Percentiles rank a stretch among this genome's conserved stretches.
Evolutionary conservation across 2,113 vertebrate genomes (phyloP).

Genomic region (Zootoca vivipara): DNA sequence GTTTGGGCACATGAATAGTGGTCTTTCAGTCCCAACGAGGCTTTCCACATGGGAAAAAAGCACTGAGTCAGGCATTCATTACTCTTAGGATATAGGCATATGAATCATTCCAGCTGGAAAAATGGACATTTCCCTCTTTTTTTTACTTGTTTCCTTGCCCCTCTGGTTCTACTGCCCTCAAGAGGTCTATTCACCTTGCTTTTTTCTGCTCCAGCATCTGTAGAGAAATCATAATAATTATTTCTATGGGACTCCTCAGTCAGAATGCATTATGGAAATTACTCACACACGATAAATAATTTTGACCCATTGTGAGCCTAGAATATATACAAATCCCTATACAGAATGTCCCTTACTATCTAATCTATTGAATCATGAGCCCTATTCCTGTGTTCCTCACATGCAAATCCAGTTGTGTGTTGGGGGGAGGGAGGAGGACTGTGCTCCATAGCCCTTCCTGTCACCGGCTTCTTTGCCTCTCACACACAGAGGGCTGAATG

Average conservation of each 20-base stretch:
- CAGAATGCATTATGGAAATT: background rate
- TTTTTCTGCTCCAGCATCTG: background rate
- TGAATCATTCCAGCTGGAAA: background rate
- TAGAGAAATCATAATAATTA: background rate
- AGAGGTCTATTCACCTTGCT: background rate
- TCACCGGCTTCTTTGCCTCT: no score
- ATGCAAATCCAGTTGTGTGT: background rate
- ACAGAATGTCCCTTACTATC: background rate
- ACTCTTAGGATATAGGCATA: background rate
- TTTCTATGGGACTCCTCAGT: background rate
- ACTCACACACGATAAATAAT: background rate
- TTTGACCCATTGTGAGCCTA: background rate
- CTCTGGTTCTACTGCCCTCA: background rate
- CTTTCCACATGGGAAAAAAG: background rate
- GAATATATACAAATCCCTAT: background rate
- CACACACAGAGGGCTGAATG: no score
- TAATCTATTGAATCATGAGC: background rate
- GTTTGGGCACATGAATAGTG: background rate
- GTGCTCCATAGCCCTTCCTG: no score
- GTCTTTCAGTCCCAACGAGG: background rate
- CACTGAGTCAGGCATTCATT: background rate
- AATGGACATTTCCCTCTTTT: background rate
- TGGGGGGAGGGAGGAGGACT: background rate
- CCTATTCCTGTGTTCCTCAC: background rate
- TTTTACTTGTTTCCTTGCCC: background rate